Evolutionary conservation across 1,140 invertebrate genomes (phyloP).

Genomic region (Eupristina koningsbergeri): DNA sequence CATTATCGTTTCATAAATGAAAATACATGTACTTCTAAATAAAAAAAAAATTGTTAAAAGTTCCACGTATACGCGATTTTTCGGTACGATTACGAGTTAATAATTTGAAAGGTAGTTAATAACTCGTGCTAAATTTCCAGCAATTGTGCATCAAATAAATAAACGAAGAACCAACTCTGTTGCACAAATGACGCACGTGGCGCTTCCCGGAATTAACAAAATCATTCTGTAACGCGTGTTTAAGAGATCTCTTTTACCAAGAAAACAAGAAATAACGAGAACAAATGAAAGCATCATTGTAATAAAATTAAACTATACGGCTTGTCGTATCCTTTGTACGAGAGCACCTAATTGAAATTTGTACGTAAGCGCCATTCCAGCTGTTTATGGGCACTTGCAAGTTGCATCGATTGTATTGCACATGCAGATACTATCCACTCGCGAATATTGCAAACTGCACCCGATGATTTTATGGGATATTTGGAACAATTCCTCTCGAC

Average conservation of each 20-base stretch:
- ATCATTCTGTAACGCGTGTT: background rate
- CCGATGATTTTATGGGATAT: background rate
- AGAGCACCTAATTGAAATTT: conserved; percentile 30
- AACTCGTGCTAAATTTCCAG: too few relatives aligned
- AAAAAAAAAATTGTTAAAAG: too few relatives aligned
- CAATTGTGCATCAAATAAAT: background rate
- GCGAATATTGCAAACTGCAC: background rate
- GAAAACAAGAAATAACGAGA: background rate
- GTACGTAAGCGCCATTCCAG: background rate
- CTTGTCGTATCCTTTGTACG: background rate
- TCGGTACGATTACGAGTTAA: too few relatives aligned
- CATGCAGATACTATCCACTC: background rate
- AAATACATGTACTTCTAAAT: too few relatives aligned
- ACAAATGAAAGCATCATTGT: conserved; percentile 15
- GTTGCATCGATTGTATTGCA: too few relatives aligned
- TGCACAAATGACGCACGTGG: background rate
- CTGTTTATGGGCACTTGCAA: conserved; percentile 4
- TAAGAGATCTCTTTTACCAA: background rate
- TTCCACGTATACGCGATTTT: too few relatives aligned
- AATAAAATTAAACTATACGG: conserved; percentile 15
- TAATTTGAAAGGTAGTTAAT: too few relatives aligned
- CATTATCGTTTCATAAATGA: too few relatives aligned
- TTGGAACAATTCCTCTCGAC: too few relatives aligned
- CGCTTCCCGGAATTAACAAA: background rate
- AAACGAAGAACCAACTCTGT: conserved; percentile 1